Evolutionary conservation across 1,140 invertebrate genomes (phyloP), one percentile per base, ranked within the genome.

Genomic region (Drosophila ambigua): DNA sequence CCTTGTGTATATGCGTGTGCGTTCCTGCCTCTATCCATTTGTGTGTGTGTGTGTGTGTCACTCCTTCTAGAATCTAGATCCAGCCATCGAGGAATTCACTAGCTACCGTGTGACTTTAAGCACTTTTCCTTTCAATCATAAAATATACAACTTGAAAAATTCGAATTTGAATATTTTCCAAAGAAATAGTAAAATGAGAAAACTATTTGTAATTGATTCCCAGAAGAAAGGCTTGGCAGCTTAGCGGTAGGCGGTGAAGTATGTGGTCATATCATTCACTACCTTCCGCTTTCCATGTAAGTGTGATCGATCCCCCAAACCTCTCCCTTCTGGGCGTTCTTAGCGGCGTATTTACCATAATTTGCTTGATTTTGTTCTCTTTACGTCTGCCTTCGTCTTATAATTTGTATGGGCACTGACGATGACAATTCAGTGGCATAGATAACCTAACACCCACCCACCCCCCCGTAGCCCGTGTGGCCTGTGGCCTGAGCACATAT

Each of bases 311-410:
- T 39, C 8, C 35, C 35, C 2, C 35, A 39, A 39, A 35, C 35
- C 4, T 39, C 11, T 39, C 5, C 4, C 35, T 39, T 13, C 62
- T 35, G 61, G 73, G 79, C 71, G 79, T 75, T 72, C 77, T 45
- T 52, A 58, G 65, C 48, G 58, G 53, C 75, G 54, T 79, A 83
- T 83, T 83, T 83, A 76, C 46, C 71, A 79, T 83, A 79, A 75
- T 83, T 83, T 66, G 58, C 61, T 79, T 79, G 58, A 83, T 83
- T 81, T 80, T 68, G 58, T 75, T 82, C 77, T 80, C 59, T 50
- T 69, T 23, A 44, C 51, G 64, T 68, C 41, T 69, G 66, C 11
- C 35, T 13, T 55, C 63, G 68, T 69, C 55, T 69, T 52, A 43
- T 69, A 68, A 68, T 23, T 28, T 28, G 49, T 68, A 57, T 11